Base-by-base conservation (phyloP, 2,113 vertebrate genomes). In the Chaetodon trifascialis region DNA sequence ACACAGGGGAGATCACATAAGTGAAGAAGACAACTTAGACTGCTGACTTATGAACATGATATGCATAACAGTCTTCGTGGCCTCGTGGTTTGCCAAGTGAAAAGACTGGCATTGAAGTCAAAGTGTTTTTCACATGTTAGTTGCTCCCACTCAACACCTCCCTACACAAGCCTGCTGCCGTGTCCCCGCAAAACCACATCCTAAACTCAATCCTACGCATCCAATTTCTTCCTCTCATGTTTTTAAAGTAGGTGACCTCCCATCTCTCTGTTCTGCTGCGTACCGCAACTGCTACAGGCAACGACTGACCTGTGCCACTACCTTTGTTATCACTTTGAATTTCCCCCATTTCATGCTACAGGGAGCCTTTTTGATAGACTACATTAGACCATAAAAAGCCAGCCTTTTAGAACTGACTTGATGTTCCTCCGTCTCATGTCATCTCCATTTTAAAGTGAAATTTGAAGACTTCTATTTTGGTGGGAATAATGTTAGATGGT, bases 251-350 rank as follows among this genome's bases (percentile, higher is more conserved):
- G 65, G 21, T 23, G 55, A 75, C 66, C 56, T 81, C 30, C 23
- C 46, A 59, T 76, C 47, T 62, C 68, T 63, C 55, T 60, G 68
- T 73, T 51, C 30, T 73, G 75, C 67, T 65, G 49, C 8, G 11
- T 8, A 58, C 60, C 52, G 60, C 52, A 73, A 56, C 42, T 0
- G 64, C 86, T 46, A 1, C 46, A 87, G 16, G 80, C 83, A 19
- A 65, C 51, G 69, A 85, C 56, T 83, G 79, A 89, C 89, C 85
- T 76, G 58, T 67, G 71, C 56, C 15, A 44, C 80, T 76, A 70
- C 47, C 56, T 52, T 81, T 76, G 66, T 84, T 79, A 79, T 80
- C 66, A 62, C 67, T 83, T 82, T 82, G 64, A 80, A 85, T 78
- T 62, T 47, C 38, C 23, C 70, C 62, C 36, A 60, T 81, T 89